Conservation (phyloP, 2,113 vertebrate genomes). For the Sprattus sprattus region DNA sequence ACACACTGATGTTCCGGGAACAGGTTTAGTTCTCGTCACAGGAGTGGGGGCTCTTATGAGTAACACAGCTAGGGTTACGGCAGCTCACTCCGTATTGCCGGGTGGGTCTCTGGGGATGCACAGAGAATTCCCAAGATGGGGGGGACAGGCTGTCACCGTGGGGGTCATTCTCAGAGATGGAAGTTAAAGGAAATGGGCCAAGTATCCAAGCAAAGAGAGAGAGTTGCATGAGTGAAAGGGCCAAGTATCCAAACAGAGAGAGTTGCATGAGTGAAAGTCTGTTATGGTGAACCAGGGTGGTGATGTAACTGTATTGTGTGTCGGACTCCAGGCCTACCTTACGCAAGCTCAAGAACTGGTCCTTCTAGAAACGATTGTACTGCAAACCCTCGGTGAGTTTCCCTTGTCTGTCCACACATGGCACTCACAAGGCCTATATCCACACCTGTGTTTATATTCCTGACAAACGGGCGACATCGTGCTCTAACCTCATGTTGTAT, state of each 20-base stretch:
- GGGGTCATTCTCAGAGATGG: background rate
- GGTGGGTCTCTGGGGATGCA: background rate
- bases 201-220: too few species aligned
- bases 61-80: background rate
- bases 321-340: constrained; percentile 87
- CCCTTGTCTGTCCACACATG: background rate
- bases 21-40: background rate
- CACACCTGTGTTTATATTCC: background rate
- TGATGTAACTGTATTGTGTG: background rate
- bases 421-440: background rate
- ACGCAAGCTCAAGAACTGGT: constrained; percentile 97
- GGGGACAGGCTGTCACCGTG: background rate
- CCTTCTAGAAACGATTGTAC: constrained; percentile 97
- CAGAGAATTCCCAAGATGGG: background rate
- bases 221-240: too few species aligned
- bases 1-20: background rate
- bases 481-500: constrained; percentile 47
- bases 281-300: too few species aligned
- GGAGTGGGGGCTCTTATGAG: background rate
- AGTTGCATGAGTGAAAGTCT: too few species aligned
- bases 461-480: background rate
- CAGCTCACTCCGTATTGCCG: background rate
- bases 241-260: too few species aligned
- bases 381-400: constrained; percentile 95
- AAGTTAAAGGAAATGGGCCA: too few species aligned